Base-by-base conservation (phyloP, 2,888 invertebrate genomes). In the Rotaria magnacalcarata region DNA sequence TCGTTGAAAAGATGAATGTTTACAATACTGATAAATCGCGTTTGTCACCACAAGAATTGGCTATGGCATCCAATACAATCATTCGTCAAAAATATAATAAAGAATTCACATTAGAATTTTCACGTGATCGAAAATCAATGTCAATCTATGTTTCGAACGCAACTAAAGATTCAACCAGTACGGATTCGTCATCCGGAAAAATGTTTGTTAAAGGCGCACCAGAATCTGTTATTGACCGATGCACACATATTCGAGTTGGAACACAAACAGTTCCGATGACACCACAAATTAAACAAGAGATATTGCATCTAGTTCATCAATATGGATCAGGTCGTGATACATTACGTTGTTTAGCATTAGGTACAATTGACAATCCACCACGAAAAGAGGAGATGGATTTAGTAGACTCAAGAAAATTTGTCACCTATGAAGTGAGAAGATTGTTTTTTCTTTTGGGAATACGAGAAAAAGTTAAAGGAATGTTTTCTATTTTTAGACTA, bases 61-160 rank as follows among this genome's bases (percentile, higher is more conserved):
- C 85, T n/a, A 87, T 85, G 84, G 34, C 52, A 21, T 84, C 60
- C 27, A 87, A 87, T 50, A 86, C 67, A 24, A 60, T 75, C 6
- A 84, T 90, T 85, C 96, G 97, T 91, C 95, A 96, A 89, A 96
- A 96, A 92, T 99, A 98, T 98, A 96, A 95, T 93, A 99, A 99
- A 92, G 98, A 99, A 91, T 99, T 97, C 93, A 99, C 99, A 84
- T 93, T 99, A 88, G 99, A 99, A 92, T 99, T 99, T 94, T 98
- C 98, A 67, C 95, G 99, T 90, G 99, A 99, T 94, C 95, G 99
- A 92, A 99, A 99, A 93, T 98, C 98, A 88, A 99, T 99, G 99
- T 98, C 97, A 88, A 94, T 95, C 75, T 98, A 96, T 92, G 97
- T 97, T 92, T 93, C 94, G 84, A 98, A 99, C 87, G n/a, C 60